These are phyloP conservation scores for Aselliscus stoliczkanus DNA, from an alignment of 2,797 vertebrate genomes.

Conservation along the genomic window DNA sequence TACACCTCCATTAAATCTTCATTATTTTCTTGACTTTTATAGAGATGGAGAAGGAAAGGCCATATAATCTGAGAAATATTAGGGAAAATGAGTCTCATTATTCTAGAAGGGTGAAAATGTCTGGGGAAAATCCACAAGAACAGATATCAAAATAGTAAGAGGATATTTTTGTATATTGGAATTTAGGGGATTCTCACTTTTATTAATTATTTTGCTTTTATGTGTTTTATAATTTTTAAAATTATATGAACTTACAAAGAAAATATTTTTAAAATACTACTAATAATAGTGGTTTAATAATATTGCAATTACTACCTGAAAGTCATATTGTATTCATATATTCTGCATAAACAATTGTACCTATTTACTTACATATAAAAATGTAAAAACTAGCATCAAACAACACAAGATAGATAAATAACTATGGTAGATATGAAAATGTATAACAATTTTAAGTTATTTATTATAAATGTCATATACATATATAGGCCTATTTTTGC, in stretches of 20 bases:
- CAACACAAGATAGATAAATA: background rate
- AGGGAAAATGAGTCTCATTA: background rate
- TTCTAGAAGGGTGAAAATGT: background rate
- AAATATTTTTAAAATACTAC: background rate
- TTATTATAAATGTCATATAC: background rate
- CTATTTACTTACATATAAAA: background rate
- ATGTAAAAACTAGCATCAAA: background rate
- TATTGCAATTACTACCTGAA: background rate
- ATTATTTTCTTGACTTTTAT: slow-evolving; percentile 11
- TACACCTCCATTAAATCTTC: background rate
- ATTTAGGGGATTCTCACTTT: background rate
- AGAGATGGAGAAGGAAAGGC: background rate
- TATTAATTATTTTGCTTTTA: background rate
- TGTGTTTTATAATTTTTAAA: background rate
- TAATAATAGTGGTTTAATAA: background rate
- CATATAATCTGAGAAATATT: background rate
- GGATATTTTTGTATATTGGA: background rate
- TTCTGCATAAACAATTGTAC: background rate
- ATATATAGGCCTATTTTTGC: background rate
- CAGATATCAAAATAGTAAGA: background rate
- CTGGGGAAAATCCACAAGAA: background rate
- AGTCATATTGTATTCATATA: background rate
- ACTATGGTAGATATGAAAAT: background rate
- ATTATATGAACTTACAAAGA: background rate
- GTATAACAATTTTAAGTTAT: background rate